phyloP scores from a whole-genome alignment of 2,888 invertebrate species.

The Diarsia rubi region DNA sequence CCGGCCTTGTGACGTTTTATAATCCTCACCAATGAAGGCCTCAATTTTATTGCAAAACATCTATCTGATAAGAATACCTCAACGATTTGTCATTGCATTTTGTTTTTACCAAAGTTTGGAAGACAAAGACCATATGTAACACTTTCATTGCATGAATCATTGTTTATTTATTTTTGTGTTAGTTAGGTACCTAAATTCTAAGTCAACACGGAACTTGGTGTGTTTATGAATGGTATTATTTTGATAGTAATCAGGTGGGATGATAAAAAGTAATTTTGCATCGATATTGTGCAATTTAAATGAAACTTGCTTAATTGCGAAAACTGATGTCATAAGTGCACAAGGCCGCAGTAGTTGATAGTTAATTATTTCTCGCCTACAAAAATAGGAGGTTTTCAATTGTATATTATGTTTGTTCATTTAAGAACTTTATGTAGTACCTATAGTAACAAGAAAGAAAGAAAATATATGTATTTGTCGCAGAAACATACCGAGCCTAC shows the following conservation, averaged over 20 bases:
- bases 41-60: conserved; percentile 11
- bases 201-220: conserved; percentile 2
- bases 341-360: background rate
- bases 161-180: conserved; percentile 40
- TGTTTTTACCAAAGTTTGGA: conserved; percentile 28
- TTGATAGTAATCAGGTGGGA: background rate
- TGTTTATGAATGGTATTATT: conserved; percentile 25
- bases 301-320: background rate
- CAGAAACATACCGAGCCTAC: no score
- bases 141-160: conserved; percentile 35
- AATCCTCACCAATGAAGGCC: conserved; percentile 14
- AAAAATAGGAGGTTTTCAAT: background rate
- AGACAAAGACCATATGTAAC: conserved; percentile 36
- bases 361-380: background rate
- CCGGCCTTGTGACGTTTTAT: conserved; percentile 37
- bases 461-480: no score
- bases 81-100: conserved; percentile 27
- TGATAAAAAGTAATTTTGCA: background rate
- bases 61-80: conserved; percentile 25
- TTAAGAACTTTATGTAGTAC: no score
- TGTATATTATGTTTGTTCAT: no score
- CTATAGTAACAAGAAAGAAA: no score
- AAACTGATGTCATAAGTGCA: background rate
- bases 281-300: background rate
- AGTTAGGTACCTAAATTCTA: background rate